These are phyloP conservation scores for Trichopoda pennipes DNA, from an alignment of 2,888 invertebrate species.

Conservation along the genomic window DNA sequence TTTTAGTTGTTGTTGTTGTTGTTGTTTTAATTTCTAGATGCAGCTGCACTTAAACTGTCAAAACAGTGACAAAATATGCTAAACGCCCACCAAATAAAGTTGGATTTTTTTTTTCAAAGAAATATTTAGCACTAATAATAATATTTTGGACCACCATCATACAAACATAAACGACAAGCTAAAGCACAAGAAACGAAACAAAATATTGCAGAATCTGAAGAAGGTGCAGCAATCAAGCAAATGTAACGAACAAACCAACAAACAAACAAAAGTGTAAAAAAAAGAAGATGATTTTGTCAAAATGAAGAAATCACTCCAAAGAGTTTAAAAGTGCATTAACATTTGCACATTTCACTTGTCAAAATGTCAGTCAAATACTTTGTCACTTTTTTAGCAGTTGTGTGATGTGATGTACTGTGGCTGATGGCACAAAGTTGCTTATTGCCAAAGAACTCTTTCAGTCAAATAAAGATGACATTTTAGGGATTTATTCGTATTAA, in stretches of 20 bases:
- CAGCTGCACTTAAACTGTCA: slow-evolving; percentile 67
- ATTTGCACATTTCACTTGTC: slow-evolving; percentile 66
- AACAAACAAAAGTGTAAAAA: neutral
- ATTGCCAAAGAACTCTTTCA: slow-evolving; percentile 25
- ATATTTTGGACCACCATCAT: slow-evolving; percentile 58
- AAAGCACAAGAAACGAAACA: neutral
- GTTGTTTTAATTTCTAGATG: slow-evolving; percentile 47
- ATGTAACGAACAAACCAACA: neutral
- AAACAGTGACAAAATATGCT: slow-evolving; percentile 65
- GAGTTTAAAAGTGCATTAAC: slow-evolving; percentile 61
- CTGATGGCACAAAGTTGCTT: slow-evolving; percentile 19
- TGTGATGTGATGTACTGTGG: neutral
- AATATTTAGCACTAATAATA: slow-evolving; percentile 41
- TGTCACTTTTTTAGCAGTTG: slow-evolving; percentile 37
- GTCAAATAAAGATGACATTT: slow-evolving; percentile 56
- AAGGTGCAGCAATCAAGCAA: slow-evolving; percentile 47
- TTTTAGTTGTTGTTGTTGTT: no score
- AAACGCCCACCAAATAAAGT: slow-evolving; percentile 60
- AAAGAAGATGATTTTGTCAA: slow-evolving; percentile 28
- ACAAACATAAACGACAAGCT: neutral
- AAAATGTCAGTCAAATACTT: slow-evolving; percentile 62
- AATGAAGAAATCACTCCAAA: slow-evolving; percentile 42
- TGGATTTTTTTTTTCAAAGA: neutral
- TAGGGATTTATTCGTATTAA: slow-evolving; percentile 52
- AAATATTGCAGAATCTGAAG: slow-evolving; percentile 23